These are phyloP conservation scores for Whitmania pigra DNA, from an alignment of 1,140 invertebrate genomes.

Conservation along the genomic window DNA sequence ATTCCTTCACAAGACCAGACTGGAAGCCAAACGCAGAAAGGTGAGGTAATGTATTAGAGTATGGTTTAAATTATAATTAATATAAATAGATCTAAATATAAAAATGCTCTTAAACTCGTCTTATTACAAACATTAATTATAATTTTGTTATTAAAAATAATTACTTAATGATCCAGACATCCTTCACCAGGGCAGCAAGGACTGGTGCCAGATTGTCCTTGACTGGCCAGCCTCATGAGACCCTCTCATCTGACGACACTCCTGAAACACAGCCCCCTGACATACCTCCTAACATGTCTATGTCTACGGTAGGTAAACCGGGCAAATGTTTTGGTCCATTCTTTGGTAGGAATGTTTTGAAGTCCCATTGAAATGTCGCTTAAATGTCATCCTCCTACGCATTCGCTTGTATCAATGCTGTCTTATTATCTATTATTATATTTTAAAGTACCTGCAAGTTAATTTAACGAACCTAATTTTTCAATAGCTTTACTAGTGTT, in stretches of 20 bases:
- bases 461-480: too few relatives aligned
- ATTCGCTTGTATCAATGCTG: too few relatives aligned
- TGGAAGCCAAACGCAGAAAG: conserved; percentile 24
- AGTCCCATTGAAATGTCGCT: not conserved
- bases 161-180: conserved; percentile 19
- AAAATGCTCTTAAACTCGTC: too few relatives aligned
- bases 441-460: too few relatives aligned
- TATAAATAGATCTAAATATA: too few relatives aligned
- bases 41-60: not conserved
- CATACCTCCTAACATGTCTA: conserved; percentile 23
- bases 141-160: not conserved
- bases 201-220: conserved; percentile 21
- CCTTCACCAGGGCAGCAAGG: conserved; percentile 21
- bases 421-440: too few relatives aligned
- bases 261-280: conserved; percentile 15
- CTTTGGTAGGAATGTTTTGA: not conserved
- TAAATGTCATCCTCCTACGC: not conserved
- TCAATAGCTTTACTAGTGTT: too few relatives aligned
- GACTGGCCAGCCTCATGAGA: conserved; percentile 19
- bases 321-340: too few relatives aligned
- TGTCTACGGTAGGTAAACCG: conserved; percentile 20
- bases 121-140: too few relatives aligned
- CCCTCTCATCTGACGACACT: conserved; percentile 15
- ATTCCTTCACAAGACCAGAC: conserved; percentile 50
- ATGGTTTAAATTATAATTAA: too few relatives aligned